Evolutionary conservation across 1,140 invertebrate genomes (phyloP).

Genomic region (Neoseiulus cucumeris): DNA sequence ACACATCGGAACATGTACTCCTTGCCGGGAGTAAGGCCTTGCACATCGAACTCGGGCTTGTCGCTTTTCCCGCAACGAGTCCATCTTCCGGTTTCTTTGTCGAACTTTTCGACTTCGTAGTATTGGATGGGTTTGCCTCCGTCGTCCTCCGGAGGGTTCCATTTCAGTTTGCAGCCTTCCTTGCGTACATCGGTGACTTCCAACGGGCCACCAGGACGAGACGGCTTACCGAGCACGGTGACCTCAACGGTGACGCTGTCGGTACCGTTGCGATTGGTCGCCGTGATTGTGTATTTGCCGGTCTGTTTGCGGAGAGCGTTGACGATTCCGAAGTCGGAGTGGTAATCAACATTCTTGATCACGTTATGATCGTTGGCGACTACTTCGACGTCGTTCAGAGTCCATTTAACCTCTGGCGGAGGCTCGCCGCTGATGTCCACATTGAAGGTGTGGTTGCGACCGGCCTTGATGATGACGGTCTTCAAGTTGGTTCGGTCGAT

Average conservation of each 20-base stretch:
- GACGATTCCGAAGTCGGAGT: conserved; percentile 61
- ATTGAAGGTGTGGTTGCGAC: conserved; percentile 73
- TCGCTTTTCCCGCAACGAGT: conserved; percentile 55
- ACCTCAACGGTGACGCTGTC: conserved; percentile 75
- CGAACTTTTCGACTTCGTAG: conserved; percentile 86
- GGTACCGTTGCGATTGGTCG: conserved; percentile 69
- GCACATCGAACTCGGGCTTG: conserved; percentile 62
- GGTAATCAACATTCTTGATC: conserved; percentile 73
- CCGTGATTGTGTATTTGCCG: conserved; percentile 68
- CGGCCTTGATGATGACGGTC: conserved; percentile 60
- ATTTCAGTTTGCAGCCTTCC: conserved; percentile 61
- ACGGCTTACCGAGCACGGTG: conserved; percentile 60
- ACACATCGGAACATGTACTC: conserved; percentile 91
- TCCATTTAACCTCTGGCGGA: conserved; percentile 60
- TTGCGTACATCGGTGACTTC: conserved; percentile 66
- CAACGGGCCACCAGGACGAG: conserved; percentile 64
- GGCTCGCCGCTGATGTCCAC: conserved; percentile 78
- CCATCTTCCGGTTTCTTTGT: conserved; percentile 70
- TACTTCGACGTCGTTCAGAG: conserved; percentile 54
- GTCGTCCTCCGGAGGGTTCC: conserved; percentile 78
- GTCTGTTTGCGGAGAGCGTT: conserved; percentile 67
- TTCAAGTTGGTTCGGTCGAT: conserved; percentile 79
- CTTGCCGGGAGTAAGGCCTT: conserved; percentile 64
- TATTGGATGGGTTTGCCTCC: conserved; percentile 79
- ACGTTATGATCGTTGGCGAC: conserved; percentile 59